phyloP scores from a whole-genome alignment of 2,888 invertebrate genomes.

The Orchestes rusci region DNA sequence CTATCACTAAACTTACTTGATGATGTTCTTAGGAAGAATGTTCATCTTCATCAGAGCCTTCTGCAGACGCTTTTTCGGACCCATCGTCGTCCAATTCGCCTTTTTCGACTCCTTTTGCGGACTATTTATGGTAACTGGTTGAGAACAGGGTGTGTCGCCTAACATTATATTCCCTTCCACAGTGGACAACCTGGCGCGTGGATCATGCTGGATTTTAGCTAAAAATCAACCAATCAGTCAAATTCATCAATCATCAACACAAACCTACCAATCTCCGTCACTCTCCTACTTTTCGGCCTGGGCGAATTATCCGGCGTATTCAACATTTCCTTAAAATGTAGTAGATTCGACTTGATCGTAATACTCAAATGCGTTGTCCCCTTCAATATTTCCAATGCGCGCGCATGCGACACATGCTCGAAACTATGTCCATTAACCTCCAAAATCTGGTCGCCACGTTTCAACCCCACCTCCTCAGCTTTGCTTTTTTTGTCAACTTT shows the following conservation, averaged over 20 bases:
- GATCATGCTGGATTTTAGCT: slow-evolving; percentile 59
- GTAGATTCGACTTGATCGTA: slow-evolving; percentile 92
- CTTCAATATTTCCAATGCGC: slow-evolving; percentile 87
- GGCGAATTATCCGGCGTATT: slow-evolving; percentile 75
- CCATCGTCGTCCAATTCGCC: slow-evolving; percentile 79
- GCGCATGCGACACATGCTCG: slow-evolving; percentile 83
- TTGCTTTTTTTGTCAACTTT: slow-evolving; percentile 90
- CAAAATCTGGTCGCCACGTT: slow-evolving; percentile 94
- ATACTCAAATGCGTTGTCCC: slow-evolving; percentile 94
- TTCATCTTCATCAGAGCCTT: slow-evolving; percentile 86
- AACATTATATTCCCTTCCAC: slow-evolving; percentile 52
- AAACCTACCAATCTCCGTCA: slow-evolving; percentile 47
- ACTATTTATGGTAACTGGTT: slow-evolving; percentile 54
- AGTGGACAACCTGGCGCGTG: slow-evolving; percentile 70
- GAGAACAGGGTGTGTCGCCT: slow-evolving; percentile 43
- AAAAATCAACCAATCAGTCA: slow-evolving; percentile 2
- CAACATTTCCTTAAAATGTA: slow-evolving; percentile 74
- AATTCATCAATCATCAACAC: background rate
- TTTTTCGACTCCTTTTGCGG: slow-evolving; percentile 54
- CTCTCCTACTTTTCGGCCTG: slow-evolving; percentile 54
- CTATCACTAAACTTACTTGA: slow-evolving; percentile 44
- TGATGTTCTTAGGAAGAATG: slow-evolving; percentile 76
- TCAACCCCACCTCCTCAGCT: slow-evolving; percentile 92
- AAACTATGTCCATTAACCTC: slow-evolving; percentile 98
- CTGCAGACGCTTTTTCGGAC: slow-evolving; percentile 75